Evolutionary conservation across 2,113 vertebrate genomes (phyloP).

Genomic region (Arothron firmamentum): DNA sequence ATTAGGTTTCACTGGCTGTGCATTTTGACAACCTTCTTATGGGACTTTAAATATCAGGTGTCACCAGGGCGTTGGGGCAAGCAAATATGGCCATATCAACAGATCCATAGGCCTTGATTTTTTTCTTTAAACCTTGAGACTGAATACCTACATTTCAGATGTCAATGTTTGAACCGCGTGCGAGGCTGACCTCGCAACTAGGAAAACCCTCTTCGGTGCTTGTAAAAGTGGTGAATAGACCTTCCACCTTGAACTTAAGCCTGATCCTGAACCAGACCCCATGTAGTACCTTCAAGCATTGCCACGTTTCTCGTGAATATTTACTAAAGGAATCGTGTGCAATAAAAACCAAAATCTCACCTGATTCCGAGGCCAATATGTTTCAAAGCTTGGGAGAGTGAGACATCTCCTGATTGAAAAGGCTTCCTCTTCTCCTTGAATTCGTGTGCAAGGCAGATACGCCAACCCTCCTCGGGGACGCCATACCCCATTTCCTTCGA

Average conservation of each 20-base stretch:
- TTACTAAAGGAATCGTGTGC: background rate
- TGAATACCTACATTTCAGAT: background rate
- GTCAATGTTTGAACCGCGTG: too few species aligned
- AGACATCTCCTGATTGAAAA: conserved; percentile 81
- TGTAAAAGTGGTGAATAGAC: background rate
- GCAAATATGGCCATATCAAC: too few species aligned
- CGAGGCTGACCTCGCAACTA: too few species aligned
- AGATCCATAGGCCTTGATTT: background rate
- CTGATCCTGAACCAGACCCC: background rate
- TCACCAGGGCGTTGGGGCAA: too few species aligned
- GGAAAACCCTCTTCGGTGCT: too few species aligned
- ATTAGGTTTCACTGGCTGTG: too few species aligned
- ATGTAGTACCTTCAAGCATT: background rate
- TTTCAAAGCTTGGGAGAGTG: conserved; percentile 76
- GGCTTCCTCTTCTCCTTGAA: conserved; percentile 90
- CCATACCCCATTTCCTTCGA: conserved; percentile 75
- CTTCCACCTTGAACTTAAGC: background rate
- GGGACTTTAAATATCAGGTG: too few species aligned
- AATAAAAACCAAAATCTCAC: conserved; percentile 63
- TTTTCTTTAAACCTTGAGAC: background rate
- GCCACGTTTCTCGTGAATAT: too few species aligned
- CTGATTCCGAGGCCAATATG: conserved; percentile 84
- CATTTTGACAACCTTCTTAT: too few species aligned
- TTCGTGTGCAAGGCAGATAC: conserved; percentile 88
- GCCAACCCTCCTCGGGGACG: conserved; percentile 84